These are phyloP conservation scores for Semicossyphus pulcher DNA, from an alignment of 2,113 vertebrate genomes.

Conservation along the genomic window DNA sequence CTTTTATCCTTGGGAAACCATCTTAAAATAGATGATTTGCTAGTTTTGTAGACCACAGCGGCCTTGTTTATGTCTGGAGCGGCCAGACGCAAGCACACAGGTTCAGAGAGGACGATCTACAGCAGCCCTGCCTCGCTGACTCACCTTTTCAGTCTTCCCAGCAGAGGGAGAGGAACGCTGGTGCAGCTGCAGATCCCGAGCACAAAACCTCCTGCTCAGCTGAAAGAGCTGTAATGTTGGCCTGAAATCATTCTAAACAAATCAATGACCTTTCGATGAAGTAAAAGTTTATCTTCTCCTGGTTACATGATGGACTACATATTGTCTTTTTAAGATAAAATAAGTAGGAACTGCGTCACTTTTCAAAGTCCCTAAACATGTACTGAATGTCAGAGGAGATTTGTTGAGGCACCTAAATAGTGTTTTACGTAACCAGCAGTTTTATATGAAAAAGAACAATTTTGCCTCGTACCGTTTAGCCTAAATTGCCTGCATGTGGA, in stretches of 20 bases:
- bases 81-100: background rate
- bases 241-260: background rate
- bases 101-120: background rate
- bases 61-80: background rate
- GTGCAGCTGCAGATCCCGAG: background rate
- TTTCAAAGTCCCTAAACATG: too few relatives aligned
- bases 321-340: background rate
- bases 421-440: background rate
- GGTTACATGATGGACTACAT: background rate
- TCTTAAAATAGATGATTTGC: background rate
- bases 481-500: conserved; percentile 7
- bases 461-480: background rate
- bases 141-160: background rate
- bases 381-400: too few relatives aligned
- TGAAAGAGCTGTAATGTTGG: background rate
- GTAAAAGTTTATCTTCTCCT: background rate
- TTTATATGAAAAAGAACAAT: background rate
- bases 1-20: background rate
- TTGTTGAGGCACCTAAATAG: too few relatives aligned
- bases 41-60: background rate
- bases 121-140: background rate
- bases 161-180: background rate
- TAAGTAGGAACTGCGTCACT: too few relatives aligned
- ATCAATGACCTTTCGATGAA: background rate
- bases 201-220: background rate